Base-by-base conservation (phyloP, 2,113 vertebrate genomes). In the Oncorhynchus kisutch region DNA sequence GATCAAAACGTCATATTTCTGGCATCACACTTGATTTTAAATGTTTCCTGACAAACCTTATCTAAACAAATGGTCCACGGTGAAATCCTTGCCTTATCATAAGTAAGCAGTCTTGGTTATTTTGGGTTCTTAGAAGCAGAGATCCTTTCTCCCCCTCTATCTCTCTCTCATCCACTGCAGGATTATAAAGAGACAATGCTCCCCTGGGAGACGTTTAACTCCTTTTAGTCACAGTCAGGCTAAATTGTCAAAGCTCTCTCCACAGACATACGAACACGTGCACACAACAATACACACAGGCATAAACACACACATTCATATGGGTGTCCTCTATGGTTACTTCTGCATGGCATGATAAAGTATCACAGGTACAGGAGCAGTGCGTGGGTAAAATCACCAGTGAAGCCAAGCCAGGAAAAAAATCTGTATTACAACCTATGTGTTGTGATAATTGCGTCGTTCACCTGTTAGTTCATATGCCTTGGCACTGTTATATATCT, bases 161-260 rank as follows among this genome's bases (percentile, higher is more conserved):
- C 14, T 77, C 22, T 48, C 59, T 73, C 54, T 75, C 49, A 82
- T 74, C 27, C 51, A 69, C 75, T n/a, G 24, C 22, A 5, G n/a
- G 16, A 73, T n/a, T 31, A 34, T 72, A 45, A 45, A 78, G 62
- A 68, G 51, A 66, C 11, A 16, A 29, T 67, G 72, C 72, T 77
- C 72, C 77, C 75, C 49, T 9, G 49, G 80, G 70, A 87, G 64
- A 75, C 76, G 1, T 80, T 54, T 73, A 77, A 66, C 57, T 72
- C 72, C 24, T 80, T 80, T 77, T 67, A 54, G 75, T 73, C 77
- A 67, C 70, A 85, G 72, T 82, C 71, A 81, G 57, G 70, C 67
- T 67, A 45, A 29, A 67, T 14, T 51, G 71, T 80, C 67, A 75
- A 70, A 76, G 65, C 62, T 65, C 12, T 12, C 62, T 22, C 64